phyloP scores from a whole-genome alignment of 2,113 vertebrate genomes.

The Felis catus region DNA sequence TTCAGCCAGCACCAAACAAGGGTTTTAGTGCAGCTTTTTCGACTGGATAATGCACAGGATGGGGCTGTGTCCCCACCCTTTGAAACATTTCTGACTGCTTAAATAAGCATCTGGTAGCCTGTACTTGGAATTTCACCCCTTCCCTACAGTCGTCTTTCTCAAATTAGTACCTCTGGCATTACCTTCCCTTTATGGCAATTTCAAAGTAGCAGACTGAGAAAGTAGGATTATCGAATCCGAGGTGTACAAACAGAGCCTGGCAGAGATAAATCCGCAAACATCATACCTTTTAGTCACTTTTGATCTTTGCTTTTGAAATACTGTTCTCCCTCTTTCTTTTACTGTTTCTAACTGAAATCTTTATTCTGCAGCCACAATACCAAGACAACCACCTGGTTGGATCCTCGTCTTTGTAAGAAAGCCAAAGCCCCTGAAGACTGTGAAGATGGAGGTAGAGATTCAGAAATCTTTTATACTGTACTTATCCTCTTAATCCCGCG shows the following conservation, averaged over 20 bases:
- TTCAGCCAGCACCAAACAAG: background rate
- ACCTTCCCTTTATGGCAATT: conserved; percentile 42
- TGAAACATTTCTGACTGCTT: conserved; percentile 22
- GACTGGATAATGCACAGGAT: background rate
- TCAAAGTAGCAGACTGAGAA: background rate
- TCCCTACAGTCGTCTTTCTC: conserved; percentile 15
- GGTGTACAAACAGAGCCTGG: background rate
- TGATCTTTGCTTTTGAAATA: conserved; percentile 42
- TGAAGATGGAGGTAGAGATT: conserved; percentile 94
- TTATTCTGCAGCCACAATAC: conserved; percentile 93
- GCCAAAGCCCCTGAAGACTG: conserved; percentile 98
- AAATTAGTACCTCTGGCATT: background rate
- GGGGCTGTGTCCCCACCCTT: background rate
- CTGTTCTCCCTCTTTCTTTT: background rate
- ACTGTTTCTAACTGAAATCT: conserved; percentile 64
- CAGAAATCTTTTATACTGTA: background rate
- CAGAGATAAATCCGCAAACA: background rate
- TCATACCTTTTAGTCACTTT: background rate
- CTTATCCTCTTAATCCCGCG: background rate
- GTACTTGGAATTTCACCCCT: background rate
- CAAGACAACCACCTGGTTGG: conserved; percentile 99
- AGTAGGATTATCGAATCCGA: conserved; percentile 16
- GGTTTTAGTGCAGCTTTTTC: background rate
- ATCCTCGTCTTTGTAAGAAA: conserved; percentile 98
- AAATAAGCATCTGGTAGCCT: background rate